These are phyloP conservation scores for Sinonovacula constricta DNA, from an alignment of 1,140 invertebrate species.

Conservation along the genomic window DNA sequence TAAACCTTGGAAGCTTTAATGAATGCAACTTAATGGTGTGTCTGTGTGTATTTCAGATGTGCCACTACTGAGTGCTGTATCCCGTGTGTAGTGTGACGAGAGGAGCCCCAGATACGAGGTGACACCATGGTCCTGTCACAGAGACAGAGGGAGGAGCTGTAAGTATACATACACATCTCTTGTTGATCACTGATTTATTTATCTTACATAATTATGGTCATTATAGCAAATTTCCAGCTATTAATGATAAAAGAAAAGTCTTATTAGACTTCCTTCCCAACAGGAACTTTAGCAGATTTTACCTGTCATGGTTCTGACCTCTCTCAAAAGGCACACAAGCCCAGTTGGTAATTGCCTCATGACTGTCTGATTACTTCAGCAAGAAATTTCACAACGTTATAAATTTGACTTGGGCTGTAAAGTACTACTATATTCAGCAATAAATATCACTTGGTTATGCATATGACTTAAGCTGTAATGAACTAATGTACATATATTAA, in stretches of 20 bases:
- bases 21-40: too few species aligned
- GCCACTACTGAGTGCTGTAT: constrained; percentile 4
- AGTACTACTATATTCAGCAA: too few species aligned
- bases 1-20: too few species aligned
- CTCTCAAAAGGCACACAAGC: too few species aligned
- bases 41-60: constrained; percentile 12
- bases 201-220: not conserved
- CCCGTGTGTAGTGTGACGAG: not conserved
- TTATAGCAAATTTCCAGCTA: not conserved
- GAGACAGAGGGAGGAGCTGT: constrained; percentile 99
- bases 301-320: too few species aligned
- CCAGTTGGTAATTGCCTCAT: too few species aligned
- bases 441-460: too few species aligned
- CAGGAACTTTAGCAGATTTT: not conserved
- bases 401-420: too few species aligned
- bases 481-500: too few species aligned
- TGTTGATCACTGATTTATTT: not conserved
- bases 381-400: too few species aligned
- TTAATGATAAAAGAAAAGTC: not conserved
- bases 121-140: constrained; percentile 96
- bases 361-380: too few species aligned
- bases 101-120: not conserved
- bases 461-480: too few species aligned
- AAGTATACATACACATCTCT: constrained; percentile 80
- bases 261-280: not conserved